Percentiles rank a stretch among this genome's conserved stretches.
phyloP scores from a whole-genome alignment of 1,140 invertebrate genomes.

The Drosophila sucinea region DNA sequence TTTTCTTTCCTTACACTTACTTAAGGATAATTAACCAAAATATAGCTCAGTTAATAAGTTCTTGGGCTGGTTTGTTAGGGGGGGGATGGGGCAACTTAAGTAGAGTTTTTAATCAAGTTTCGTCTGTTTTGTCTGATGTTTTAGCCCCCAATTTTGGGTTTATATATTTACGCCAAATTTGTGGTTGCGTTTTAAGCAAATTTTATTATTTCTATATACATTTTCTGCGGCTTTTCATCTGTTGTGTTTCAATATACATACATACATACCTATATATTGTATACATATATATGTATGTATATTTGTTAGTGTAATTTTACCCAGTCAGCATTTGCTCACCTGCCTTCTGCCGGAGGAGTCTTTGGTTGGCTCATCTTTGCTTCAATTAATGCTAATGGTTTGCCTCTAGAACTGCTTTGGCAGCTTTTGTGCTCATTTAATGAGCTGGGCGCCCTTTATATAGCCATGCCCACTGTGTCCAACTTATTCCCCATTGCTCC shows the following conservation, averaged over 20 bases:
- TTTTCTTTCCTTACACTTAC: background rate
- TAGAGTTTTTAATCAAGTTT: constrained; percentile 7
- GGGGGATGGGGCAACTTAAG: background rate
- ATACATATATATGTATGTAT: background rate
- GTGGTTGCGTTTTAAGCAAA: constrained; percentile 6
- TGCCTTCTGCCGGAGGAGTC: background rate
- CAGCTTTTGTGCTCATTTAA: constrained; percentile 48
- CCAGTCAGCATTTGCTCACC: constrained; percentile 3
- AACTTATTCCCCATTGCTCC: background rate
- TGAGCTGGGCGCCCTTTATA: constrained; percentile 24
- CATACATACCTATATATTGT: background rate
- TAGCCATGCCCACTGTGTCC: constrained; percentile 8
- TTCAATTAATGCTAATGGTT: constrained; percentile 63
- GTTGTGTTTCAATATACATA: constrained; percentile 1
- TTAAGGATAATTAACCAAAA: constrained; percentile 5
- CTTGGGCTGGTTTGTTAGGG: background rate
- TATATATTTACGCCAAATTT: constrained; percentile 5
- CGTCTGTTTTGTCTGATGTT: background rate
- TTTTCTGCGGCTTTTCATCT: background rate
- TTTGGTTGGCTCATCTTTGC: constrained; percentile 39
- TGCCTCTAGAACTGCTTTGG: constrained; percentile 34
- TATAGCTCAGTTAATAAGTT: constrained; percentile 3
- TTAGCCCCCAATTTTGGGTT: background rate
- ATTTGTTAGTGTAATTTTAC: constrained; percentile 1
- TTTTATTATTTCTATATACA: constrained; percentile 4